phyloP scores from a whole-genome alignment of 2,888 invertebrate genomes.

The Syrista parreyssii region DNA sequence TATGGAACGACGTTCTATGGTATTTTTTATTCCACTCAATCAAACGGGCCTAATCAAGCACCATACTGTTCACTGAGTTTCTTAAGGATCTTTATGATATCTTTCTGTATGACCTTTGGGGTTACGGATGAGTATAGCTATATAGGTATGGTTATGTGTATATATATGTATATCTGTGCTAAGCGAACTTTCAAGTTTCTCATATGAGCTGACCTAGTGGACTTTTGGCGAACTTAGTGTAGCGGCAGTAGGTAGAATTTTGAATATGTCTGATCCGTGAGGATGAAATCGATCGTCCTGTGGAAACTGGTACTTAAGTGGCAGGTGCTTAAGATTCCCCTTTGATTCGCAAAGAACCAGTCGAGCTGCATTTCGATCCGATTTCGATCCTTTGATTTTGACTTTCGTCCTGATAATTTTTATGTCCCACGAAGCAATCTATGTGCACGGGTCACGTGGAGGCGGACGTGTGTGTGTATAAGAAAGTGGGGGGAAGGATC shows the following conservation, averaged over 20 bases:
- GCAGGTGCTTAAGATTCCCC: slow-evolving; percentile 56
- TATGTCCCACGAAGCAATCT: neutral
- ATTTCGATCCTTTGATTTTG: slow-evolving; percentile 34
- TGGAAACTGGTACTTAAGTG: slow-evolving; percentile 50
- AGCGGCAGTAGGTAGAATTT: neutral
- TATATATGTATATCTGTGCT: neutral
- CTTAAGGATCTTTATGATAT: neutral
- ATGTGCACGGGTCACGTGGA: neutral
- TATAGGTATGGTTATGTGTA: neutral
- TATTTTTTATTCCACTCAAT: neutral
- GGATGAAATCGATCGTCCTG: slow-evolving; percentile 10
- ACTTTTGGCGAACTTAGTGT: neutral
- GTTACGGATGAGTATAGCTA: neutral
- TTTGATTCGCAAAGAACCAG: slow-evolving; percentile 49
- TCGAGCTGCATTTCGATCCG: slow-evolving; percentile 52
- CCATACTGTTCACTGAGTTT: neutral
- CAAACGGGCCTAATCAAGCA: slow-evolving; percentile 1
- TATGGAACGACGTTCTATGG: neutral
- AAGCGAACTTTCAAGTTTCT: neutral
- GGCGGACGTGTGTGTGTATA: neutral
- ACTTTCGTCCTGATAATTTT: slow-evolving; percentile 18
- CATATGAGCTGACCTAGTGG: neutral
- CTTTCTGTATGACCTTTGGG: neutral
- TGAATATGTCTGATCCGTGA: neutral
- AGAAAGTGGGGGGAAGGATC: neutral